A percentile compares a stretch with the other conserved stretches of the same genome.
phyloP scores from a whole-genome alignment of 2,797 vertebrate genomes.

The Chaunax sp. region DNA sequence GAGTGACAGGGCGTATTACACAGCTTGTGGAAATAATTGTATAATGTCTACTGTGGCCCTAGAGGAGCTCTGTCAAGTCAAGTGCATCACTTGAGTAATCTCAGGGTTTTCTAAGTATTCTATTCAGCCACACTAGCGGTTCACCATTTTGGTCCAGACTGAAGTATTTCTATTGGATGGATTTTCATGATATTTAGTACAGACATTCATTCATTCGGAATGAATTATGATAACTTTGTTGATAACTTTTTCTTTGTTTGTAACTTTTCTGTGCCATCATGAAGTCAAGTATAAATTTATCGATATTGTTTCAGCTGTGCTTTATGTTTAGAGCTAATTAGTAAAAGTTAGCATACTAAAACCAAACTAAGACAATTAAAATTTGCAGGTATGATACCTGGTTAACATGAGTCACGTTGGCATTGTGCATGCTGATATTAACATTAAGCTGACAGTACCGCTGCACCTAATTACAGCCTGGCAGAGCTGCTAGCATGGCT shows the following conservation, averaged over 20 bases:
- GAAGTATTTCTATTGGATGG: slow-evolving; percentile 2
- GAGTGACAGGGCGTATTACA: not conserved
- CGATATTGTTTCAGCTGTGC: not conserved
- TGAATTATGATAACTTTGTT: not conserved
- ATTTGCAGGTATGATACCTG: too few relatives aligned
- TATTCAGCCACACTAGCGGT: not conserved
- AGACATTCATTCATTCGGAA: not conserved
- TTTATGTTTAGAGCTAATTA: too few relatives aligned
- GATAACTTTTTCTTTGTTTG: not conserved
- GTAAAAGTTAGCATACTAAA: too few relatives aligned
- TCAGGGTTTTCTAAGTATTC: slow-evolving; percentile 6
- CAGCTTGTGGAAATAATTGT: slow-evolving; percentile 23
- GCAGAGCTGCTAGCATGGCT: not conserved
- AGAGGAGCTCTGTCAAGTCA: slow-evolving; percentile 12
- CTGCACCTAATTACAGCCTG: not conserved
- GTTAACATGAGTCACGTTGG: not conserved
- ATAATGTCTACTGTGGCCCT: slow-evolving; percentile 19
- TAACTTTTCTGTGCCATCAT: not conserved
- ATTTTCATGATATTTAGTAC: not conserved
- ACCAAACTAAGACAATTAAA: too few relatives aligned
- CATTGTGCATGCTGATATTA: not conserved
- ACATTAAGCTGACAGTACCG: not conserved
- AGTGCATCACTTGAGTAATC: slow-evolving; percentile 19
- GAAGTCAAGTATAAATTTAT: not conserved
- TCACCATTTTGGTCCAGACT: slow-evolving; percentile 5